These are phyloP conservation scores for Cyclopterus lumpus DNA, from an alignment of 2,797 vertebrate species.

Conservation along the genomic window DNA sequence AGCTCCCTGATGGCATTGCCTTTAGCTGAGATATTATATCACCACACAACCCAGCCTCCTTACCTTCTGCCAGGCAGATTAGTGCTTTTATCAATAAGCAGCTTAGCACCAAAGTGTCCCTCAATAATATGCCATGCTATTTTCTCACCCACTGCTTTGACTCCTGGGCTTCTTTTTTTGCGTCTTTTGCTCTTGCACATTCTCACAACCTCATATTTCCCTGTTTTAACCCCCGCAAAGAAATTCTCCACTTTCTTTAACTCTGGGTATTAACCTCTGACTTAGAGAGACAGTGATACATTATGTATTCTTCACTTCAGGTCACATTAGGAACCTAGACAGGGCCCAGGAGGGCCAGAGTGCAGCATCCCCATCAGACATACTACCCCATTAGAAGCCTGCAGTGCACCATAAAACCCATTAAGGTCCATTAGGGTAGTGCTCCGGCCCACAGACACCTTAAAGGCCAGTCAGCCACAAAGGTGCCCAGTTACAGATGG, in stretches of 20 bases:
- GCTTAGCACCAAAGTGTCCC: constrained; percentile 86
- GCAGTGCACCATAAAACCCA: constrained; percentile 80
- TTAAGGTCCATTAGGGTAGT: constrained; percentile 85
- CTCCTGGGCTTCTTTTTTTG: constrained; percentile 63
- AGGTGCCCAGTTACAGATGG: constrained; percentile 78
- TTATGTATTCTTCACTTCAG: constrained; percentile 71
- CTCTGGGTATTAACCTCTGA: constrained; percentile 63
- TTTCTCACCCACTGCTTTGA: constrained; percentile 73
- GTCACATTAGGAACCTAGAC: constrained; percentile 77
- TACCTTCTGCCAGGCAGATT: constrained; percentile 88
- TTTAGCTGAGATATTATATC: constrained; percentile 87
- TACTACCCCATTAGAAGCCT: constrained; percentile 81
- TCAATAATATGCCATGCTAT: constrained; percentile 84
- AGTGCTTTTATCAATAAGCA: constrained; percentile 90
- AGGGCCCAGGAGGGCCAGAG: constrained; percentile 65
- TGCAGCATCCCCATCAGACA: constrained; percentile 79
- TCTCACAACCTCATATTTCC: constrained; percentile 52
- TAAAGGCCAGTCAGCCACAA: constrained; percentile 74
- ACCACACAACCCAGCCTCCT: constrained; percentile 81
- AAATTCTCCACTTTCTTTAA: constrained; percentile 56
- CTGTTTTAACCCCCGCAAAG: constrained; percentile 38
- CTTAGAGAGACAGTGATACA: constrained; percentile 59
- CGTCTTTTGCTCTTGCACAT: constrained; percentile 58
- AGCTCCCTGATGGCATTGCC: constrained; percentile 81
- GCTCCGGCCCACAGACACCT: constrained; percentile 79